phyloP scores from a whole-genome alignment of 2,888 invertebrate genomes.

The Leptinotarsa haldemani region DNA sequence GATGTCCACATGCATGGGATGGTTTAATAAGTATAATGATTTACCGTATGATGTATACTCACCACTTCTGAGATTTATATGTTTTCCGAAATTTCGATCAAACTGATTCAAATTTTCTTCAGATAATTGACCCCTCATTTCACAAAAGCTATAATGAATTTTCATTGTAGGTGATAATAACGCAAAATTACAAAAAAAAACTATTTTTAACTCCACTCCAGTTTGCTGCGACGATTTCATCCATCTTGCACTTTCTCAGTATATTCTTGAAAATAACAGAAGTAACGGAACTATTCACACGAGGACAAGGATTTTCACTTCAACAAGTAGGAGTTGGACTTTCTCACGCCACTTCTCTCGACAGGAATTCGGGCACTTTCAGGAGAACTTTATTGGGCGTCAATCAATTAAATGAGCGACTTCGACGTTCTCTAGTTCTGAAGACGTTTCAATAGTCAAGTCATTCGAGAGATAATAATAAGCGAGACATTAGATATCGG shows the following conservation, averaged over 20 bases:
- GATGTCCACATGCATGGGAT: too few relatives aligned
- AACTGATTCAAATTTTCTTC: too few relatives aligned
- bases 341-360: slow-evolving; percentile 55
- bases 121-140: too few relatives aligned
- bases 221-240: background rate
- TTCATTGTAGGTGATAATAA: too few relatives aligned
- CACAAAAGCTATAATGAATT: too few relatives aligned
- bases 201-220: background rate
- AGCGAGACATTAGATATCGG: background rate
- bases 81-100: too few relatives aligned
- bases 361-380: slow-evolving; percentile 27
- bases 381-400: slow-evolving; percentile 24
- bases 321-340: slow-evolving; percentile 53
- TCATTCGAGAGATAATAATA: background rate
- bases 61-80: too few relatives aligned
- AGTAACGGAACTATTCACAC: slow-evolving; percentile 59
- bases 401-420: slow-evolving; percentile 36
- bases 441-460: background rate
- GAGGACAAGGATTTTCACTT: slow-evolving; percentile 60
- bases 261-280: slow-evolving; percentile 52
- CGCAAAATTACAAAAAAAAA: background rate
- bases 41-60: too few relatives aligned
- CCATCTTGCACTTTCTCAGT: slow-evolving; percentile 39
- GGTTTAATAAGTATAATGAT: too few relatives aligned
- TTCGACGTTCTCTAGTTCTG: slow-evolving; percentile 8